phyloP scores from a whole-genome alignment of 2,888 invertebrate species.

The Trypoxylon attenuatum region DNA sequence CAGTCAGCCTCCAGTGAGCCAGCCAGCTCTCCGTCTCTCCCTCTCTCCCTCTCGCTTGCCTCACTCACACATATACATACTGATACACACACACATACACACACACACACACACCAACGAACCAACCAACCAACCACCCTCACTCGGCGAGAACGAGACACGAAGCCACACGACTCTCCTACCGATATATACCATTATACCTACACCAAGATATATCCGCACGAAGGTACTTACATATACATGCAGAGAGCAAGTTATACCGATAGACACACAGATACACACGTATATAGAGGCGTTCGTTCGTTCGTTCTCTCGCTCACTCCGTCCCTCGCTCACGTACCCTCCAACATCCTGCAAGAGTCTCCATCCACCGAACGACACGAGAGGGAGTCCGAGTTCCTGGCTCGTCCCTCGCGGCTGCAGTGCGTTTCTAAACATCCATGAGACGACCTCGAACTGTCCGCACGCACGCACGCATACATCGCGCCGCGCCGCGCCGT shows the following conservation, averaged over 20 bases:
- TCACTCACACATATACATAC: slow-evolving; percentile 24
- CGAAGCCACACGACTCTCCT: too few relatives aligned
- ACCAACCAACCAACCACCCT: too few relatives aligned
- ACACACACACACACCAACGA: slow-evolving; percentile 1
- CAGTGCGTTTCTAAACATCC: slow-evolving; percentile 57
- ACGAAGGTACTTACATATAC: slow-evolving; percentile 1
- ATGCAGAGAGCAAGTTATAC: neutral
- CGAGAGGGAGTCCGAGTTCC: slow-evolving; percentile 59
- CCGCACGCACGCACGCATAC: slow-evolving; percentile 37
- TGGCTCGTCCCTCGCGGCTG: slow-evolving; percentile 56
- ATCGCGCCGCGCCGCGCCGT: too few relatives aligned
- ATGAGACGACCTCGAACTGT: slow-evolving; percentile 53
- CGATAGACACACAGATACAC: neutral
- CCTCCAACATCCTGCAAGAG: slow-evolving; percentile 49
- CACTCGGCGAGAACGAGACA: too few relatives aligned
- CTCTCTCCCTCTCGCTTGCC: slow-evolving; percentile 39
- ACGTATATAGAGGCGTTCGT: neutral
- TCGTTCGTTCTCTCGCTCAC: slow-evolving; percentile 12
- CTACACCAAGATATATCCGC: too few relatives aligned
- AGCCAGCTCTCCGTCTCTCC: slow-evolving; percentile 44
- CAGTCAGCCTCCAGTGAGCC: slow-evolving; percentile 66
- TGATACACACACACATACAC: slow-evolving; percentile 6
- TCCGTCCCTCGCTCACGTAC: slow-evolving; percentile 23
- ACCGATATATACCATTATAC: too few relatives aligned
- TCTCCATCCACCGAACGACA: slow-evolving; percentile 49